Base-by-base conservation (phyloP, 2,113 vertebrate genomes). In the Motacilla tschutschensis region DNA sequence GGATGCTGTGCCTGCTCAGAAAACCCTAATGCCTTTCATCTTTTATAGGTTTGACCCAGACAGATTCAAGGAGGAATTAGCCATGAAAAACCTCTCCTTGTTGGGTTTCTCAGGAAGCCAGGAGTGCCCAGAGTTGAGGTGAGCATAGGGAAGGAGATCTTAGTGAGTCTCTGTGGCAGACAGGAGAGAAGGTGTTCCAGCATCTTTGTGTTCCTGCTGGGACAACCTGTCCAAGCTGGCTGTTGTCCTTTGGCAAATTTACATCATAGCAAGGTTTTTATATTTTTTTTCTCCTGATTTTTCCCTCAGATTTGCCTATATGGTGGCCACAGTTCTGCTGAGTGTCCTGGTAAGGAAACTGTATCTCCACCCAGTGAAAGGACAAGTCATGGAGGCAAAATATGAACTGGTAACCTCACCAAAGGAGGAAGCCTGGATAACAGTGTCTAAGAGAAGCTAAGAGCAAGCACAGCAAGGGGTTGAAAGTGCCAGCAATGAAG, bases 361-460 rank as follows among this genome's bases (percentile, higher is more conserved):
- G 28, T 95, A 94, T 89, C 96, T 99, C 6, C 96, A 97, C 36
- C 94, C 95, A 33, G 95, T 99, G 76, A 87, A 98, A 77, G 98
- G 97, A n/a, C 98, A 99, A 93, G 96, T 98, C 73, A 95, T 97
- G 81, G 98, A 99, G 93, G 97, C 98, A 75, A 98, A 97, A 43
- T 99, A 98, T 18, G 98, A 99, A 91, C 97, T 99, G 91, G 99
- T 99, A 75, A 98, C 98, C 48, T 98, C 98, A 5, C 98, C 98
- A 6, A 99, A 98, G 88, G 99, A 99, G 20, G 99, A 99, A 94
- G 98, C 98, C 55, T 99, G 99, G 99, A 97, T 99, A 94, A 99
- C 97, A 0, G 95, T 99, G 86, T 98, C 97, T 95, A 97, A 97
- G 83, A 98, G 98, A 91, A 96, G 90, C 67, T 98, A 96, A 97